Evolutionary conservation across 2,113 vertebrate species (phyloP), one percentile per base, ranked within the genome.

Genomic region (Garra rufa): DNA sequence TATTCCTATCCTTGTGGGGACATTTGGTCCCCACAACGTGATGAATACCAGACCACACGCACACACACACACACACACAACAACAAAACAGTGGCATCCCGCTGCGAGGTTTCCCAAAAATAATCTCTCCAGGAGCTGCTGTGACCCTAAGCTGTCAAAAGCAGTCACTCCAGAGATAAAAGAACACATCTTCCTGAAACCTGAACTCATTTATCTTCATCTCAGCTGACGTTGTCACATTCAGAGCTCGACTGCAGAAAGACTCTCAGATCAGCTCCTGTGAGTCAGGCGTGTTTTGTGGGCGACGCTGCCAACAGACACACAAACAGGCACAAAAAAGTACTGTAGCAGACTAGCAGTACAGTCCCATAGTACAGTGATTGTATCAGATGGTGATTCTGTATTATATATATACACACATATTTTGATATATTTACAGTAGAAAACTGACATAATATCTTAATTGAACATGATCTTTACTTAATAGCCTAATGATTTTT

Each of bases 131-230:
- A 76, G 75, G 50, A 76, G 75, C 50, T 57, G 50, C 50, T 57
- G 44, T 75, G 73, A 75, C 46, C 73, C 73, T 30, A 75, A 52
- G 73, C 73, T 75, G 75, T 77, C 75, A 77, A 24, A 77, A 38
- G 75, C 75, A 55, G 75, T 77, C 50, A 55, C 50, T 52, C 15
- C 28, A 38, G 75, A 57, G 75, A 77, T 77, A 77, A 77, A 76
- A 77, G 30, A 77, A 57, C 48, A 57, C 28, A 57, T 57, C 48
- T 55, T 52, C 30, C 28, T 77, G 75, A 57, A 77, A 77, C 48
- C 75, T 57, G 75, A 77, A 50, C 50, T 77, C 75, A 77, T 77
- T 77, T 77, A 52, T 77, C 75, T 77, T 55, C 75, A 77, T 77
- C 50, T 77, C 75, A 77, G 75, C 50, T 57, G 75, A 57, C 75